phyloP scores from a whole-genome alignment of 2,797 vertebrate species.

The Onychomys leucogaster region DNA sequence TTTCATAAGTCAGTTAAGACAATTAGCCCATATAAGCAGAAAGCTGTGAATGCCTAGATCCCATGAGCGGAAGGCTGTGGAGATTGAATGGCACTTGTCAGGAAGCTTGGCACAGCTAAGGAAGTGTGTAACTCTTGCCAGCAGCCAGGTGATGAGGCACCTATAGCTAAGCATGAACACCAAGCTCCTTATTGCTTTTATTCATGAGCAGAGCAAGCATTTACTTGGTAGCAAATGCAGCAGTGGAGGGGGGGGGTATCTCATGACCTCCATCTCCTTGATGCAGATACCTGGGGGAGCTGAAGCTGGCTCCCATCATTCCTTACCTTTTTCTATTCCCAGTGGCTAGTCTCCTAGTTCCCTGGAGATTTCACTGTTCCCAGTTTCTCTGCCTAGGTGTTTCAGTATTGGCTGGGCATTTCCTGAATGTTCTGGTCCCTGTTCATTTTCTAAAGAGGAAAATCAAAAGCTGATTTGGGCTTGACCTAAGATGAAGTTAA shows the following conservation, averaged over 20 bases:
- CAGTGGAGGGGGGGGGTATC: background rate
- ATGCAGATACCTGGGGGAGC: background rate
- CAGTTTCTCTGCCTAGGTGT: background rate
- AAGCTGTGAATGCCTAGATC: background rate
- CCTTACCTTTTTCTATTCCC: background rate
- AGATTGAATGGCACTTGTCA: background rate
- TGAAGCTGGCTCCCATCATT: background rate
- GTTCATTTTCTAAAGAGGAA: background rate
- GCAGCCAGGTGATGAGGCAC: background rate
- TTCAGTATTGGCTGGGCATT: background rate
- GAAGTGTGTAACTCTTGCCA: background rate
- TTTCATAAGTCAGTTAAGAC: background rate
- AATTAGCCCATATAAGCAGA: background rate
- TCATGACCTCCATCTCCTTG: background rate
- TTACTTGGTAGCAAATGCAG: background rate
- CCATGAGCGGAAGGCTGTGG: background rate
- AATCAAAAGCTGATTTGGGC: slow-evolving; percentile 34
- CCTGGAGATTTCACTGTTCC: background rate
- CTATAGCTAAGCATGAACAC: background rate
- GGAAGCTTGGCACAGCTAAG: background rate
- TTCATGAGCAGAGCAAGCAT: background rate
- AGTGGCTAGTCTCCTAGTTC: background rate
- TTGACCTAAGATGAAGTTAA: background rate
- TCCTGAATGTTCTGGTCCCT: background rate
- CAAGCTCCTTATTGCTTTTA: background rate